These are phyloP conservation scores for Grallaria varia DNA, from an alignment of 2,113 vertebrate genomes.

Conservation along the genomic window DNA sequence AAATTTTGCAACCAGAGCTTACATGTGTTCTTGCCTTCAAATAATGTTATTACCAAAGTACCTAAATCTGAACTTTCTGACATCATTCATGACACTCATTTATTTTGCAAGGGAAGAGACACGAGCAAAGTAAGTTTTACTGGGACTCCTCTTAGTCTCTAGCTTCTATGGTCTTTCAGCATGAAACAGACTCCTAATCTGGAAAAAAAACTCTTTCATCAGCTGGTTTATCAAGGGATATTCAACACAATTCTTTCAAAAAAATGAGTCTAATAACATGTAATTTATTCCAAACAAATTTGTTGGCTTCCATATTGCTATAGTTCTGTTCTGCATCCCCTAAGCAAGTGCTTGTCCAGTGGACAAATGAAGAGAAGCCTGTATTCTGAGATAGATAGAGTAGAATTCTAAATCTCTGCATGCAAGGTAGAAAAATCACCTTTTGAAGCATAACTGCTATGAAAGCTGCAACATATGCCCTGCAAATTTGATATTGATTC, in stretches of 20 bases:
- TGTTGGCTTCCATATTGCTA: background rate
- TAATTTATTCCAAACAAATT: background rate
- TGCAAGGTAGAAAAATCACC: background rate
- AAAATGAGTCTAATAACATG: background rate
- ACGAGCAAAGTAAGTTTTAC: background rate
- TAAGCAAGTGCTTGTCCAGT: background rate
- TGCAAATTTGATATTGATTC: background rate
- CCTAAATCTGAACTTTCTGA: background rate
- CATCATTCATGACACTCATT: background rate
- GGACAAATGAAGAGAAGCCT: background rate
- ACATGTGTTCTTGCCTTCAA: background rate
- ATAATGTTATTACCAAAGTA: background rate
- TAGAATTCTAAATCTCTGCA: background rate
- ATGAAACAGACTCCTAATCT: background rate
- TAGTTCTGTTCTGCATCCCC: background rate
- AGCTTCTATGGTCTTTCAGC: background rate
- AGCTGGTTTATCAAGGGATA: background rate
- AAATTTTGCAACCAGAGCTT: background rate
- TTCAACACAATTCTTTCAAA: background rate
- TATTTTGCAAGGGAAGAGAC: background rate
- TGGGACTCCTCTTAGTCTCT: background rate
- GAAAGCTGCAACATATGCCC: background rate
- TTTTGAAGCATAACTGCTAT: background rate
- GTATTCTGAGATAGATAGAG: background rate
- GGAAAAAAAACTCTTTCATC: background rate